Evolutionary conservation across 2,113 vertebrate genomes (phyloP).

Genomic region (Nymphicus hollandicus): DNA sequence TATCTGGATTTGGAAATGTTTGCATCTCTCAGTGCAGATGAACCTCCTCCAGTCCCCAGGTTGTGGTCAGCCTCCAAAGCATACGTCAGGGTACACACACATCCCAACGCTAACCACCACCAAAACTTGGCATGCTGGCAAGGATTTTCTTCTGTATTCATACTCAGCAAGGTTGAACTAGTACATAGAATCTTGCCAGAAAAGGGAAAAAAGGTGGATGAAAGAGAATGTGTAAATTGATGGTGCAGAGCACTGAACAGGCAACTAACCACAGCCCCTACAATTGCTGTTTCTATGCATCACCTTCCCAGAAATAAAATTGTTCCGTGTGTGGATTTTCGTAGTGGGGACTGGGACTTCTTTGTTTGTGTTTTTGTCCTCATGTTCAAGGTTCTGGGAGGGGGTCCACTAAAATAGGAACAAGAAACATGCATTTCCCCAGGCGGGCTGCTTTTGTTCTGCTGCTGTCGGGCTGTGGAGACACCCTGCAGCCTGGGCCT

Average conservation of each 20-base stretch:
- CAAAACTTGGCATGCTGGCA: neutral
- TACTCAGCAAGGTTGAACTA: neutral
- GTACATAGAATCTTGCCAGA: neutral
- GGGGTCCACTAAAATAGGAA: neutral
- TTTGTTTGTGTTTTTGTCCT: neutral
- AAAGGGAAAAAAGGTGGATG: neutral
- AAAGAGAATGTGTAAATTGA: neutral
- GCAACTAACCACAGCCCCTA: neutral
- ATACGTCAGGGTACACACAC: rapidly evolving
- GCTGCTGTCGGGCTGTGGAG: rapidly evolving
- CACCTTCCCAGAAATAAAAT: neutral
- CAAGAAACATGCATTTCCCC: neutral
- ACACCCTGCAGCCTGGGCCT: neutral
- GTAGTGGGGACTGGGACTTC: neutral
- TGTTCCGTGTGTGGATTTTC: neutral
- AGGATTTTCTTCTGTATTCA: neutral
- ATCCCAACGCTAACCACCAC: neutral
- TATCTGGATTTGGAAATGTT: neutral
- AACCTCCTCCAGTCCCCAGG: neutral
- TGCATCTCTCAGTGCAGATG: rapidly evolving
- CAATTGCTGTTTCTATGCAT: neutral
- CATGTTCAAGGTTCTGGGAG: neutral
- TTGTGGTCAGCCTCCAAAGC: neutral
- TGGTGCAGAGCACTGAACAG: neutral
- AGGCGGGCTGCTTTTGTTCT: rapidly evolving